Conservation (phyloP, 2,797 vertebrate species). For the Bradypodion ventrale region DNA sequence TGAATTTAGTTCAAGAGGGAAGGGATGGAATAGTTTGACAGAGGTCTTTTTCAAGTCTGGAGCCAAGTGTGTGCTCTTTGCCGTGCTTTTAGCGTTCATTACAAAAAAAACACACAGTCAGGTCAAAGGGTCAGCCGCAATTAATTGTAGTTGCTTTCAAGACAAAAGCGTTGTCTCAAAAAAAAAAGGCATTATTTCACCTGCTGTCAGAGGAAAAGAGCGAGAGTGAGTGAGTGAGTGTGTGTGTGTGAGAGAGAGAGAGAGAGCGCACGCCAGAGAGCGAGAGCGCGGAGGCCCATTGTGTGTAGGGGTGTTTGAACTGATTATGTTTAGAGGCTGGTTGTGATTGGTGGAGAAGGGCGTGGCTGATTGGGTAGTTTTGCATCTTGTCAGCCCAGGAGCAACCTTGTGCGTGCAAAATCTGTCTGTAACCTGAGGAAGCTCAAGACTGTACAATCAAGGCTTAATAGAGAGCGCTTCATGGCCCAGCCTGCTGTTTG, state of each 20-base stretch:
- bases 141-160: conserved; percentile 81
- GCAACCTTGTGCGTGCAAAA: conserved; percentile 90
- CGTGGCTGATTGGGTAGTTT: conserved; percentile 96
- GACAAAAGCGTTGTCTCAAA: conserved; percentile 80
- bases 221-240: conserved; percentile 34
- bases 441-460: conserved; percentile 83
- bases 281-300: conserved; percentile 80
- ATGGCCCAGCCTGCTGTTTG: conserved; percentile 89
- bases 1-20: not conserved
- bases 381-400: conserved; percentile 92
- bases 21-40: not conserved
- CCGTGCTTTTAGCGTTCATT: conserved; percentile 77
- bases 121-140: conserved; percentile 91
- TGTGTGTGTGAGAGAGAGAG: conserved; percentile 13
- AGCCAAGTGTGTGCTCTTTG: conserved; percentile 51
- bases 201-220: conserved; percentile 80
- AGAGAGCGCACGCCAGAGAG: conserved; percentile 20
- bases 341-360: conserved; percentile 97
- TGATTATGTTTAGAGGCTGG: conserved; percentile 80
- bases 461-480: conserved; percentile 80
- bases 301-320: conserved; percentile 83
- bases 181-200: conserved; percentile 87
- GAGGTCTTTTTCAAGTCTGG: conserved; percentile 40
- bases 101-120: conserved; percentile 69
- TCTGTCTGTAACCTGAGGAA: conserved; percentile 91